A percentile compares a stretch with the other conserved stretches of the same genome.
phyloP scores from a whole-genome alignment of 1,140 invertebrate species.

The Drosophila rufa region DNA sequence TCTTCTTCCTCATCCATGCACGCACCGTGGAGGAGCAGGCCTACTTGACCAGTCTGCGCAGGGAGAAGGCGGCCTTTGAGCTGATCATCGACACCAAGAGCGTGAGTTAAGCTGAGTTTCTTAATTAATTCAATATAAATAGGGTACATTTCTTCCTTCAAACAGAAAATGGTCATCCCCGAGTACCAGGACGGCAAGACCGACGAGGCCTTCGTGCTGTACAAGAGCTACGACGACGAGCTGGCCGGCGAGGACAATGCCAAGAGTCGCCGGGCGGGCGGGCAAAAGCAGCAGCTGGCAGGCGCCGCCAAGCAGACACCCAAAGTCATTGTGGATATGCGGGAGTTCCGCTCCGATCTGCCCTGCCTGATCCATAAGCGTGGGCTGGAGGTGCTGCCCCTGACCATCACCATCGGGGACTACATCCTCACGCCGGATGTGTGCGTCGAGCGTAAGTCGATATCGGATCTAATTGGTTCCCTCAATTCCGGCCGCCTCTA shows the following conservation, averaged over 20 bases:
- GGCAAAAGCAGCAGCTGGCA: slow-evolving; percentile 61
- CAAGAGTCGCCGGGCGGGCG: slow-evolving; percentile 89
- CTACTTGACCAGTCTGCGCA: slow-evolving; percentile 94
- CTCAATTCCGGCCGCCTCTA: slow-evolving; percentile 97
- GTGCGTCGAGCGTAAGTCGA: slow-evolving; percentile 98
- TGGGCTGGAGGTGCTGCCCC: slow-evolving; percentile 96
- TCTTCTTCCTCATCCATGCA: slow-evolving; percentile 96
- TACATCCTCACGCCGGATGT: slow-evolving; percentile 99
- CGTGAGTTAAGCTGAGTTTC: slow-evolving; percentile 86
- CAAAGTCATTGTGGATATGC: slow-evolving; percentile 97
- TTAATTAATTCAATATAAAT: background rate
- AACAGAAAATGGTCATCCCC: slow-evolving; percentile 95
- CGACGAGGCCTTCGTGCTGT: slow-evolving; percentile 88
- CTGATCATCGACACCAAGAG: slow-evolving; percentile 95
- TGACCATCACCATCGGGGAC: slow-evolving; percentile 96
- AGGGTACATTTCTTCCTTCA: slow-evolving; percentile 45
- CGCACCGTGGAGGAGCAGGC: slow-evolving; percentile 98
- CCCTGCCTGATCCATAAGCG: slow-evolving; percentile 97
- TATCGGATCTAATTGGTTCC: slow-evolving; percentile 98
- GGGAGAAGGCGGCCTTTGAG: slow-evolving; percentile 98
- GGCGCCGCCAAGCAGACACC: slow-evolving; percentile 82
- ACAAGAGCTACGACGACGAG: slow-evolving; percentile 85
- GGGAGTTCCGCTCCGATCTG: slow-evolving; percentile 98
- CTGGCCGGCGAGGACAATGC: slow-evolving; percentile 74
- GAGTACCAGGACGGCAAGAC: slow-evolving; percentile 95